Percentiles rank a stretch among this genome's conserved stretches.
These are phyloP conservation scores for Cheirogaleus medius DNA, from an alignment of 2,113 vertebrate species.

Conservation along the genomic window DNA sequence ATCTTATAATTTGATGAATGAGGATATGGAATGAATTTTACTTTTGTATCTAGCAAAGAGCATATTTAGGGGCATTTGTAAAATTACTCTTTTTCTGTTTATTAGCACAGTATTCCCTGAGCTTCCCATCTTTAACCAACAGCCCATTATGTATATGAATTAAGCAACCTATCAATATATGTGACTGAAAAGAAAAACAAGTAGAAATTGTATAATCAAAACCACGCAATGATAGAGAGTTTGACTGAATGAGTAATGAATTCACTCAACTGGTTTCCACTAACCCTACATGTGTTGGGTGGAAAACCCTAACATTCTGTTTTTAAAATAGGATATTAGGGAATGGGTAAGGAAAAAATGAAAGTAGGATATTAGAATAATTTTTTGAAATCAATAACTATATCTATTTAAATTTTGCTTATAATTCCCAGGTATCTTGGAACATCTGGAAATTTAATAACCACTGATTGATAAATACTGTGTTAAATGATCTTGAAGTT, in stretches of 20 bases:
- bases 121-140: background rate
- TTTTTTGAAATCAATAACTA: background rate
- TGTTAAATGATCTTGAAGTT: background rate
- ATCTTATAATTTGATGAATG: background rate
- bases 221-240: background rate
- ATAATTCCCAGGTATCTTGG: background rate
- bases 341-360: too few species aligned
- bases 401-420: background rate
- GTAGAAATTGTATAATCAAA: background rate
- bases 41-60: background rate
- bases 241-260: background rate
- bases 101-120: background rate
- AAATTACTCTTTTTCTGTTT: background rate
- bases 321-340: background rate
- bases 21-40: background rate
- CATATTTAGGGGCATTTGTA: constrained; percentile 8
- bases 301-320: background rate
- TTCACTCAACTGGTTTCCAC: background rate
- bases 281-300: background rate
- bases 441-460: background rate
- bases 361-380: background rate
- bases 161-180: background rate
- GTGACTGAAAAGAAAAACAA: background rate
- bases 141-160: background rate
- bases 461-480: background rate